Conservation (phyloP, 2,797 vertebrate genomes). For the Gadopsis bispinosus region DNA sequence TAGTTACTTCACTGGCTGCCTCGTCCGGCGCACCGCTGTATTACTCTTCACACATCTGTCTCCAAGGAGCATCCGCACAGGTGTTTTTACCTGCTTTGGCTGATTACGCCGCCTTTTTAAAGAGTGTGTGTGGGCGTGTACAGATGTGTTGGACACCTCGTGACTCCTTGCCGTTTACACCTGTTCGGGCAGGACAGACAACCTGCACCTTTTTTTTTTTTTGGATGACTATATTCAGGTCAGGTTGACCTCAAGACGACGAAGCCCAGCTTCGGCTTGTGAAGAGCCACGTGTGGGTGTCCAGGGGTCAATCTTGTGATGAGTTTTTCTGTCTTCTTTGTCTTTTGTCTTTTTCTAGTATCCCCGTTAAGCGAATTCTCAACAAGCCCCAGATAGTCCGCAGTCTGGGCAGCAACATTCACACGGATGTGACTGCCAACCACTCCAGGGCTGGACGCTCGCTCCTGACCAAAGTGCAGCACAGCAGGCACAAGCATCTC, state of each 20-base stretch:
- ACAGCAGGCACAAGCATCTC: slow-evolving; percentile 91
- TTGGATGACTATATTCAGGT: background rate
- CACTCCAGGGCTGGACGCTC: slow-evolving; percentile 91
- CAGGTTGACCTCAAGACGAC: background rate
- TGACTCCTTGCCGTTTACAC: background rate
- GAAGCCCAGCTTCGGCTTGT: background rate
- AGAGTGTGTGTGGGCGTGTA: background rate
- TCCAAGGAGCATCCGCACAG: background rate
- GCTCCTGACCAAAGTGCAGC: slow-evolving; percentile 92
- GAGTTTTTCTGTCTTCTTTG: background rate
- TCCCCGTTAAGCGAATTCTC: slow-evolving; percentile 94
- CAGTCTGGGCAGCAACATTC: slow-evolving; percentile 87
- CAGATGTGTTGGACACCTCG: background rate
- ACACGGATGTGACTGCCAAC: slow-evolving; percentile 89
- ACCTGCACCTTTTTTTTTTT: background rate
- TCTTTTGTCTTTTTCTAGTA: slow-evolving; percentile 76
- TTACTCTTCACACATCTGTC: background rate
- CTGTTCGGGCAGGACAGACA: background rate
- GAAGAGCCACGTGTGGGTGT: background rate
- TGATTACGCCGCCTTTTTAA: too few species aligned
- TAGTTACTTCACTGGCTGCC: accelerated
- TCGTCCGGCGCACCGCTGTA: too few species aligned
- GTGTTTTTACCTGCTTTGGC: background rate
- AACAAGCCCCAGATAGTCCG: slow-evolving; percentile 94
- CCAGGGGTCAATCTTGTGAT: background rate